phyloP scores from a whole-genome alignment of 2,797 vertebrate genomes.

The Hypotaenidia philippensis region DNA sequence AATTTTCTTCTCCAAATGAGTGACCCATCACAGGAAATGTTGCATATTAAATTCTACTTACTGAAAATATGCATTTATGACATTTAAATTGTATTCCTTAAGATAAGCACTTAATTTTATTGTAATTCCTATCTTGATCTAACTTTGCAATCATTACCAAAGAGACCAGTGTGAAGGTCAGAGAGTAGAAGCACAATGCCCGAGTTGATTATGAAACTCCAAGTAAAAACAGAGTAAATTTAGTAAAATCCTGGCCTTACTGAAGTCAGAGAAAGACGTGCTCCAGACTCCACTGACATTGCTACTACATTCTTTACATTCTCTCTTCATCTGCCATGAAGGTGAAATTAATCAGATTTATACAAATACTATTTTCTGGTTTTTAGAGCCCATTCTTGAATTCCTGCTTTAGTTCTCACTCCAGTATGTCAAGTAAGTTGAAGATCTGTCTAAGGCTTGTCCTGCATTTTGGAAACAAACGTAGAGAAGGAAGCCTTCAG shows the following conservation, averaged over 20 bases:
- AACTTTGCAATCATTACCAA: conserved; percentile 26
- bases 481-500: neutral
- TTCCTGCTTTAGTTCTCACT: neutral
- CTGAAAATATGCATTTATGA: conserved; percentile 67
- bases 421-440: neutral
- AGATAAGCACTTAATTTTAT: conserved; percentile 58
- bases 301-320: neutral
- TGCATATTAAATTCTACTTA: conserved; percentile 67
- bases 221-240: neutral
- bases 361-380: neutral
- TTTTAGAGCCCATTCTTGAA: neutral
- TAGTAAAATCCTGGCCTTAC: neutral
- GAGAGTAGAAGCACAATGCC: neutral
- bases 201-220: neutral
- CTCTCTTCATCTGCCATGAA: neutral
- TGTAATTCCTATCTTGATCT: conserved; percentile 61
- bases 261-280: neutral
- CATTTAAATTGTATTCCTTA: conserved; percentile 61
- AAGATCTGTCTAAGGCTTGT: neutral
- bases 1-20: conserved; percentile 53
- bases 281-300: neutral
- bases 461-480: neutral
- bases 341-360: neutral
- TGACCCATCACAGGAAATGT: conserved; percentile 53
- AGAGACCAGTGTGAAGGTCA: conserved; percentile 23